Percentiles rank a stretch among this genome's conserved stretches.
phyloP scores from a whole-genome alignment of 1,140 invertebrate species.

The Danaus melanippus region DNA sequence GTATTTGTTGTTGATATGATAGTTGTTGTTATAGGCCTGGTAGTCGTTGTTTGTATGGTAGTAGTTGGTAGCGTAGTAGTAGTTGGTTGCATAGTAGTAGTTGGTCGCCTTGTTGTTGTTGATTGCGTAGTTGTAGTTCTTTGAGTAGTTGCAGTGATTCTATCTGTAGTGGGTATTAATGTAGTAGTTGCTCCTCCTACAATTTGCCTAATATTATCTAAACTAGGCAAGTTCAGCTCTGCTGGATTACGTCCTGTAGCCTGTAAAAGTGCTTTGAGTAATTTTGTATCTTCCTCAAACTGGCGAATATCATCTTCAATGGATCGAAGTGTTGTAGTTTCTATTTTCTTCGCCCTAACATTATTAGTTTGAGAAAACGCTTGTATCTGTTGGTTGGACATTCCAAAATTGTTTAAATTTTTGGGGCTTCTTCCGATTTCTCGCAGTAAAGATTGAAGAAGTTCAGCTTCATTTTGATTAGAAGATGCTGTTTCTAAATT shows the following conservation, averaged over 20 bases:
- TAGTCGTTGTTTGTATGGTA: slow-evolving; percentile 20
- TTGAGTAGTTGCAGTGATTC: slow-evolving; percentile 12
- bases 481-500: slow-evolving; percentile 16
- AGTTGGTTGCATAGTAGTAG: slow-evolving; percentile 24
- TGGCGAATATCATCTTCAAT: slow-evolving; percentile 54
- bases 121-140: slow-evolving; percentile 17
- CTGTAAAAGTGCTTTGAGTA: slow-evolving; percentile 53
- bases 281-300: slow-evolving; percentile 58
- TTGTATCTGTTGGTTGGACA: slow-evolving; percentile 27
- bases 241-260: slow-evolving; percentile 52
- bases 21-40: slow-evolving; percentile 21
- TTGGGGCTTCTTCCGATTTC: slow-evolving; percentile 35
- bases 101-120: slow-evolving; percentile 16
- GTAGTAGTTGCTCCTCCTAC: slow-evolving; percentile 12
- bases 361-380: slow-evolving; percentile 32
- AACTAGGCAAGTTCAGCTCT: slow-evolving; percentile 39
- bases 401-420: slow-evolving; percentile 30
- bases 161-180: slow-evolving; percentile 21
- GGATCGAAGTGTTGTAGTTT: slow-evolving; percentile 39
- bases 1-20: slow-evolving; percentile 18
- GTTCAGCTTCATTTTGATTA: slow-evolving; percentile 29
- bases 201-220: slow-evolving; percentile 29
- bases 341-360: slow-evolving; percentile 30
- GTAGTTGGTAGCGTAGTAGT: slow-evolving; percentile 28
- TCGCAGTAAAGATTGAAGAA: slow-evolving; percentile 41